phyloP scores from a whole-genome alignment of 2,888 invertebrate species.

The Platycnemis pennipes region DNA sequence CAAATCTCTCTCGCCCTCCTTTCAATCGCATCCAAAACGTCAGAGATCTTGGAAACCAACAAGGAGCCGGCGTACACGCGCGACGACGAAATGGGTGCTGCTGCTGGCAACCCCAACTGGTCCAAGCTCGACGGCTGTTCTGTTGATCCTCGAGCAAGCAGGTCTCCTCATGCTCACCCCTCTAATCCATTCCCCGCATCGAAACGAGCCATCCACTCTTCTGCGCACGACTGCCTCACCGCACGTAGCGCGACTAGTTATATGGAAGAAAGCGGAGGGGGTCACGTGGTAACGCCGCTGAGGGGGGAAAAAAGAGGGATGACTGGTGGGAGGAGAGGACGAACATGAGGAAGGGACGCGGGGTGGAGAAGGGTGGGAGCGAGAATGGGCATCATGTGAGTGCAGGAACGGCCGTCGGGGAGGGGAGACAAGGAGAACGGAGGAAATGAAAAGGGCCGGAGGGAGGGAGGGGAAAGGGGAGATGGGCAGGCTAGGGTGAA shows the following conservation, averaged over 20 bases:
- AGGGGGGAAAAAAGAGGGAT: conserved; percentile 5
- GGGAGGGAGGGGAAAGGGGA: not conserved
- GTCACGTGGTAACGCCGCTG: conserved; percentile 65
- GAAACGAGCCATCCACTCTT: conserved; percentile 44
- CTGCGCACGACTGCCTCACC: conserved; percentile 65
- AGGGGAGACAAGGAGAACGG: not conserved
- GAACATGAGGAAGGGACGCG: not conserved
- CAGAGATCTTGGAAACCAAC: conserved; percentile 40
- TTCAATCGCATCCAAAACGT: conserved; percentile 38
- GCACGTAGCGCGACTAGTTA: conserved; percentile 53
- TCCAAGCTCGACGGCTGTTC: conserved; percentile 65
- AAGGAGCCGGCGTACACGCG: conserved; percentile 60
- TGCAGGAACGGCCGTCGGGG: not conserved
- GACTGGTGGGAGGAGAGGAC: conserved; percentile 9
- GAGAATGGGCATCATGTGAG: not conserved
- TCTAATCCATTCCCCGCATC: conserved; percentile 35
- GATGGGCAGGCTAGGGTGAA: conserved; percentile 24
- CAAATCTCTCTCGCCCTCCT: conserved; percentile 29
- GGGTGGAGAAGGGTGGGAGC: not conserved
- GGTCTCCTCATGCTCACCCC: conserved; percentile 67
- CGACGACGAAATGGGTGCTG: conserved; percentile 66
- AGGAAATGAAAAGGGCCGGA: not conserved
- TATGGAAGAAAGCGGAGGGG: conserved; percentile 18
- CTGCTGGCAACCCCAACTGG: conserved; percentile 65
- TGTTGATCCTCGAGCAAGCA: conserved; percentile 41